Evolutionary conservation across 2,797 vertebrate species (phyloP).

Genomic region (Centroberyx gerrardi): DNA sequence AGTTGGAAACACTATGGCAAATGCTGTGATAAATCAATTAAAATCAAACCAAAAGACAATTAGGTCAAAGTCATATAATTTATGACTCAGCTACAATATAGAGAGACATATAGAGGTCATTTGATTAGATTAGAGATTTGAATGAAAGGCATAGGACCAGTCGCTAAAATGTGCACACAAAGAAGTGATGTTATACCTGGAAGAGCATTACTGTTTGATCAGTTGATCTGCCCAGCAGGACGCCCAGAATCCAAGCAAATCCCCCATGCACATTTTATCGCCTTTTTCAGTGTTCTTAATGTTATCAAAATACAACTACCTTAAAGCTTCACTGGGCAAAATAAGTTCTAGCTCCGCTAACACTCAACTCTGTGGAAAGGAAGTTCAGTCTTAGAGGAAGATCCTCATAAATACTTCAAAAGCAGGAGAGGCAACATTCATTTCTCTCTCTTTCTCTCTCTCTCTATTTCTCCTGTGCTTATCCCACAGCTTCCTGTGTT

Average conservation of each 20-base stretch:
- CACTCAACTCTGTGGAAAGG: conserved; percentile 34
- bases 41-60: neutral
- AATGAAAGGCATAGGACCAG: conserved; percentile 16
- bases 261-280: conserved; percentile 9
- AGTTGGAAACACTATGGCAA: conserved; percentile 9
- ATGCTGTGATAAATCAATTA: conserved; percentile 33
- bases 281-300: conserved; percentile 8
- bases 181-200: neutral
- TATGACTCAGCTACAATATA: neutral
- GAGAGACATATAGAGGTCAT: neutral
- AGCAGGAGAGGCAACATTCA: conserved; percentile 58
- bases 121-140: conserved; percentile 22
- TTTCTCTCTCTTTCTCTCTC: conserved; percentile 24
- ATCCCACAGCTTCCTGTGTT: conserved; percentile 65
- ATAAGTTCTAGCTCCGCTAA: conserved; percentile 49
- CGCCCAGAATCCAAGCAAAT: conserved; percentile 23
- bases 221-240: neutral
- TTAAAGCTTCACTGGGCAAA: conserved; percentile 42
- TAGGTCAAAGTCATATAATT: neutral
- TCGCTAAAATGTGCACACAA: conserved; percentile 21
- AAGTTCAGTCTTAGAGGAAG: conserved; percentile 66
- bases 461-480: conserved; percentile 47
- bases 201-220: conserved; percentile 10
- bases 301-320: conserved; percentile 42
- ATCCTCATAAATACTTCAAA: conserved; percentile 76